phyloP scores from a whole-genome alignment of 2,113 vertebrate genomes.

The Lasiurus borealis region DNA sequence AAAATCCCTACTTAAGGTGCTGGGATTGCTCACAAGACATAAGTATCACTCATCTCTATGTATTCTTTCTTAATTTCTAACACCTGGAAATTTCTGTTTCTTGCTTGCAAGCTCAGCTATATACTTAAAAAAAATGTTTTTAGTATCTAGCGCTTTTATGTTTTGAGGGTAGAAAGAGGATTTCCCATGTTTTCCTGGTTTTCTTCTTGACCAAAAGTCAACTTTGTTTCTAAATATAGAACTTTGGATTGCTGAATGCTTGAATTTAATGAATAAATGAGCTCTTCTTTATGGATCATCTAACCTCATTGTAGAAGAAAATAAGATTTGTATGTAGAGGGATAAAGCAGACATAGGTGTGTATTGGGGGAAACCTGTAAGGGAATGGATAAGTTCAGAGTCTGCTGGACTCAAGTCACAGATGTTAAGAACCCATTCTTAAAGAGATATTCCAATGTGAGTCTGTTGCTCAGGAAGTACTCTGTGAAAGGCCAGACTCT shows the following conservation, averaged over 20 bases:
- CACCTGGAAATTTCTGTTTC: constrained; percentile 7
- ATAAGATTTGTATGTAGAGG: background rate
- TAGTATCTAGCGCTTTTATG: background rate
- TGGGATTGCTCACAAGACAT: background rate
- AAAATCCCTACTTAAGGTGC: background rate
- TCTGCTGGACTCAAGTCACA: background rate
- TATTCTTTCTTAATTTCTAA: background rate
- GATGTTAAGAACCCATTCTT: background rate
- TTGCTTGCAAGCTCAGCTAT: constrained; percentile 11
- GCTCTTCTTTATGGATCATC: background rate
- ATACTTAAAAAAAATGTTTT: background rate
- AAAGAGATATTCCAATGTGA: background rate
- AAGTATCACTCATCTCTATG: background rate
- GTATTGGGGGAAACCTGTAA: background rate
- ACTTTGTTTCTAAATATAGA: constrained; percentile 17
- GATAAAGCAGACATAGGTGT: background rate
- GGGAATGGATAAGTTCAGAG: background rate
- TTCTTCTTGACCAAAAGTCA: constrained; percentile 11
- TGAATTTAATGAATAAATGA: constrained; percentile 38
- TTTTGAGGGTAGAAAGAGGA: background rate
- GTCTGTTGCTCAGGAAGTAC: background rate
- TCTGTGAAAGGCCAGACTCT: background rate
- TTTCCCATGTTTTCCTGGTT: background rate
- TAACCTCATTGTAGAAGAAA: background rate
- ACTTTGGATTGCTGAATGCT: background rate